These are phyloP conservation scores for Aphelenchoides fujianensis DNA, from an alignment of 1,140 invertebrate genomes.

Conservation along the genomic window DNA sequence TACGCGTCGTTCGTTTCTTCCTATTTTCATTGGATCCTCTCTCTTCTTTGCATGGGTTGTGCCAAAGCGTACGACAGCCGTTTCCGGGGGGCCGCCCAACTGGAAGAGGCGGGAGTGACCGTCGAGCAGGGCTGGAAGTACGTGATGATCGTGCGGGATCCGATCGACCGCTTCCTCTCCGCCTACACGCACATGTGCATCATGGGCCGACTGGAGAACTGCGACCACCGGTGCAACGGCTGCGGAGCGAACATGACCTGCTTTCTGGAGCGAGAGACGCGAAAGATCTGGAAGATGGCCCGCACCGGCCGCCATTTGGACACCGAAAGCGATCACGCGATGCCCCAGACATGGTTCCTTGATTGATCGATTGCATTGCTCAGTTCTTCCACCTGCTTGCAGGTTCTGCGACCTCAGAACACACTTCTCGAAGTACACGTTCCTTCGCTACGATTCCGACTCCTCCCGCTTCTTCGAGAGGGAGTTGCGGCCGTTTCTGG, in stretches of 20 bases:
- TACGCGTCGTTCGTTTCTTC: neutral
- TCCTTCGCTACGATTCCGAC: neutral
- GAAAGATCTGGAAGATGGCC: neutral
- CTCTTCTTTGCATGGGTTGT: neutral
- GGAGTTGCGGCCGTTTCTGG: neutral
- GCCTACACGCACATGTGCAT: neutral
- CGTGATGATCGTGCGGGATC: slow-evolving; percentile 2
- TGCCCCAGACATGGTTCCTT: slow-evolving; percentile 10
- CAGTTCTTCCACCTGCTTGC: neutral
- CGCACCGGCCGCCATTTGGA: neutral
- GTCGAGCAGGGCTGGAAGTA: neutral
- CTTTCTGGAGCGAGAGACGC: slow-evolving; percentile 2
- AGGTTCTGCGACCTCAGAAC: neutral
- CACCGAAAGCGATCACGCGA: neutral
- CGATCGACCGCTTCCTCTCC: slow-evolving; percentile 4
- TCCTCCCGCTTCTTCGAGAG: neutral
- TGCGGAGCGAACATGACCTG: slow-evolving; percentile 16
- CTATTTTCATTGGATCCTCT: too few species aligned
- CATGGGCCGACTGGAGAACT: neutral
- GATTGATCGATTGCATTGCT: too few species aligned
- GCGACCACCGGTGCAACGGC: neutral
- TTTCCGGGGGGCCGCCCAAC: neutral
- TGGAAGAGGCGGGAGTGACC: neutral
- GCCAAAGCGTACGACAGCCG: neutral
- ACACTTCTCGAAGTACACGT: neutral